These are phyloP conservation scores for Rattus norvegicus DNA, from an alignment of 2,113 vertebrate genomes.

Conservation along the genomic window DNA sequence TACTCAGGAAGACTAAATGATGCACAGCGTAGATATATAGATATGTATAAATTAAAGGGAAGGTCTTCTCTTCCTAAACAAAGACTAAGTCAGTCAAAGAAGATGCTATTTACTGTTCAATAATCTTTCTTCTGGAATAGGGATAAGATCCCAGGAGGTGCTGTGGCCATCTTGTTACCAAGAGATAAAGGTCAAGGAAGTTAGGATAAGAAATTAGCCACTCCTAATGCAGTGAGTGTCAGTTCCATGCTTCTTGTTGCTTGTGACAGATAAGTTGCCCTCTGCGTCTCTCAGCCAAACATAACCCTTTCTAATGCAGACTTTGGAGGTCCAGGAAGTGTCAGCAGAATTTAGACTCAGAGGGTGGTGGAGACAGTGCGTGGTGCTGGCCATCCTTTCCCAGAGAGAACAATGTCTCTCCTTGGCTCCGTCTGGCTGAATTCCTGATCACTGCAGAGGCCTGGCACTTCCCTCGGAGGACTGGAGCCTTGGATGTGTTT, in stretches of 20 bases:
- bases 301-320: neutral
- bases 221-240: neutral
- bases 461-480: slow-evolving; percentile 77
- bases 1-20: neutral
- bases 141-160: neutral
- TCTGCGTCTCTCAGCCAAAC: neutral
- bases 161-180: neutral
- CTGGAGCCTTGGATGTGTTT: slow-evolving; percentile 71
- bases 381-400: neutral
- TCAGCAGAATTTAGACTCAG: neutral
- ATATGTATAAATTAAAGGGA: neutral
- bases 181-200: neutral
- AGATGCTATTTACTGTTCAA: neutral
- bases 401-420: slow-evolving; percentile 62
- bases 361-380: slow-evolving; percentile 56
- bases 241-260: neutral
- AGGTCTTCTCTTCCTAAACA: slow-evolving; percentile 35
- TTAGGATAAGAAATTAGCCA: neutral
- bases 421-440: slow-evolving; percentile 64
- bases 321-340: slow-evolving; percentile 7
- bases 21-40: neutral
- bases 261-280: slow-evolving; percentile 2
- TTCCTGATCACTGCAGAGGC: slow-evolving; percentile 72
- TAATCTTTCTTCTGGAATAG: neutral
- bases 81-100: slow-evolving; percentile 16